Percentiles rank a stretch among this genome's conserved stretches.
phyloP scores from a whole-genome alignment of 2,888 invertebrate genomes.

The Hydroisotoma schaefferi region DNA sequence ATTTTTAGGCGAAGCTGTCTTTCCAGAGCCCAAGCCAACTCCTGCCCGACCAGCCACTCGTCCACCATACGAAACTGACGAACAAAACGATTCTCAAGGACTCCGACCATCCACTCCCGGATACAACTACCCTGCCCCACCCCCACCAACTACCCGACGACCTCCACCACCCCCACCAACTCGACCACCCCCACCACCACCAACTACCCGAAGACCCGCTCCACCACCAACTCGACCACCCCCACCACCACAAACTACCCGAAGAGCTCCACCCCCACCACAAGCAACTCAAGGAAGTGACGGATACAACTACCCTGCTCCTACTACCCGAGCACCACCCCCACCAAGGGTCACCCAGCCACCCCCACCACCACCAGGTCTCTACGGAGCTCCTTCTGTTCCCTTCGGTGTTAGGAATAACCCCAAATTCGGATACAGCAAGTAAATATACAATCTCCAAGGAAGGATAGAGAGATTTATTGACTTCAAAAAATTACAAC shows the following conservation, averaged over 20 bases:
- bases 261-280: constrained; percentile 20
- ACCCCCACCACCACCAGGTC: constrained; percentile 34
- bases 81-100: constrained; percentile 42
- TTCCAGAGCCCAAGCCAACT: constrained; percentile 29
- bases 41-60: constrained; percentile 18
- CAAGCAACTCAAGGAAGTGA: constrained; percentile 3
- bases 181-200: constrained; percentile 17
- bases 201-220: constrained; percentile 5
- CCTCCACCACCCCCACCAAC: constrained; percentile 18
- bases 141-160: constrained; percentile 12
- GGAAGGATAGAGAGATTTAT: too few relatives aligned
- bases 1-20: constrained; percentile 30
- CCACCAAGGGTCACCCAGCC: constrained; percentile 20
- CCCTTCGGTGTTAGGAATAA: constrained; percentile 47
- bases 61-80: constrained; percentile 19
- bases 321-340: constrained; percentile 5
- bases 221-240: constrained; percentile 12
- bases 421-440: constrained; percentile 47
- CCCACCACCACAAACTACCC: constrained; percentile 18
- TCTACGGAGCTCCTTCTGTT: constrained; percentile 44
- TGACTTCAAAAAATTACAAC: too few relatives aligned
- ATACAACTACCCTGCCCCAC: constrained; percentile 5
- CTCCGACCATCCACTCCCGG: constrained; percentile 23
- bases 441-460: too few relatives aligned
- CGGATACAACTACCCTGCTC: neutral